Evolutionary conservation across 2,113 vertebrate species (phyloP).

Genomic region (Pycnonotus jocosus): DNA sequence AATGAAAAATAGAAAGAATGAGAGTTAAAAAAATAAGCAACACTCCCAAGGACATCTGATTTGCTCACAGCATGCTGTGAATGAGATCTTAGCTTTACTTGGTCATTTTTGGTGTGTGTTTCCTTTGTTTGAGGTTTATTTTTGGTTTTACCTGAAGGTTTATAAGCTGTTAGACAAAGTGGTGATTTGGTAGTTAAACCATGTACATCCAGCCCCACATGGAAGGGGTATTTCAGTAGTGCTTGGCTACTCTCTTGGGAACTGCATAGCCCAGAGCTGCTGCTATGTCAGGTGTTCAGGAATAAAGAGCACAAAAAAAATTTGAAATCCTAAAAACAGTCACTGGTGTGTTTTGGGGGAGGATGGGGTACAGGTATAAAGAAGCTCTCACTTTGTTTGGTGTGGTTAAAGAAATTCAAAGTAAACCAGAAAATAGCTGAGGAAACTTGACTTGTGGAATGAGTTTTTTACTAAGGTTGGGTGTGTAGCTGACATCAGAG

Average conservation of each 20-base stretch:
- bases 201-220: not conserved
- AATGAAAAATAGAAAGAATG: not conserved
- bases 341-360: not conserved
- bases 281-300: not conserved
- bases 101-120: not conserved
- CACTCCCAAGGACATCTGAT: too few relatives aligned
- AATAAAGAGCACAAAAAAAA: not conserved
- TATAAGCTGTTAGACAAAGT: not conserved
- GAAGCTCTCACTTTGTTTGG: not conserved
- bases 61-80: not conserved
- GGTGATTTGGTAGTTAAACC: not conserved
- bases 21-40: not conserved
- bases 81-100: not conserved
- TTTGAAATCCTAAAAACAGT: not conserved
- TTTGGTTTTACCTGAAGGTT: not conserved
- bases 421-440: not conserved
- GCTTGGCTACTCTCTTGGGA: not conserved
- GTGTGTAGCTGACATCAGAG: not conserved
- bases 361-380: accelerated
- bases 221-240: not conserved
- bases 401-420: not conserved
- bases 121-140: not conserved
- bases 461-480: not conserved
- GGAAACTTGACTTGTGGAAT: not conserved
- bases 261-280: not conserved